phyloP scores from a whole-genome alignment of 2,888 invertebrate species.

The Dryomyza anilis region DNA sequence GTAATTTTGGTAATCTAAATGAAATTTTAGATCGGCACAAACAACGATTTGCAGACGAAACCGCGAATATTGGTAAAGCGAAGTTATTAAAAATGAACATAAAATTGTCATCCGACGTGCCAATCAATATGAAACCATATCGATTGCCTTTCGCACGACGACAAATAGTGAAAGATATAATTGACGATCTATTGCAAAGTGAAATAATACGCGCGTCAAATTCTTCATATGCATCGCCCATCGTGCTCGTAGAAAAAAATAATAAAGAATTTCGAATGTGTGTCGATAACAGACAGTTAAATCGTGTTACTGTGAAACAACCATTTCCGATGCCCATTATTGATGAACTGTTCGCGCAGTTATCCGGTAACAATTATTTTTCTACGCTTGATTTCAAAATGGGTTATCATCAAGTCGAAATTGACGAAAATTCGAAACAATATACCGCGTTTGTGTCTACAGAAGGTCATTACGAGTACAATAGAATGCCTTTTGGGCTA shows the following conservation, averaged over 20 bases:
- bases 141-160: neutral
- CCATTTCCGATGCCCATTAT: conserved; percentile 14
- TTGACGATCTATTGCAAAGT: neutral
- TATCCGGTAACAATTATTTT: conserved; percentile 11
- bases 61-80: neutral
- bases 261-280: conserved; percentile 13
- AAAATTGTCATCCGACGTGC: neutral
- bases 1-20: neutral
- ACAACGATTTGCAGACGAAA: neutral
- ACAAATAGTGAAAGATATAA: neutral
- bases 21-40: neutral
- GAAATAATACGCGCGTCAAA: neutral
- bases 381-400: conserved; percentile 3
- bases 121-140: neutral
- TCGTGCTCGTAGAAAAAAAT: conserved; percentile 6
- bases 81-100: conserved; percentile 7
- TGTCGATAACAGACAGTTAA: conserved; percentile 12
- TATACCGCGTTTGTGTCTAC: neutral
- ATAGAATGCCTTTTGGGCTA: neutral
- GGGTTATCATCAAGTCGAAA: neutral
- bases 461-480: neutral
- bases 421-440: conserved; percentile 6
- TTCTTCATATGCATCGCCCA: neutral
- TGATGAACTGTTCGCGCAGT: conserved; percentile 13
- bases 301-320: conserved; percentile 4